Percentiles rank a stretch among this genome's conserved stretches.
Evolutionary conservation across 2,113 vertebrate species (phyloP).

Genomic region (Elgaria multicarinata): DNA sequence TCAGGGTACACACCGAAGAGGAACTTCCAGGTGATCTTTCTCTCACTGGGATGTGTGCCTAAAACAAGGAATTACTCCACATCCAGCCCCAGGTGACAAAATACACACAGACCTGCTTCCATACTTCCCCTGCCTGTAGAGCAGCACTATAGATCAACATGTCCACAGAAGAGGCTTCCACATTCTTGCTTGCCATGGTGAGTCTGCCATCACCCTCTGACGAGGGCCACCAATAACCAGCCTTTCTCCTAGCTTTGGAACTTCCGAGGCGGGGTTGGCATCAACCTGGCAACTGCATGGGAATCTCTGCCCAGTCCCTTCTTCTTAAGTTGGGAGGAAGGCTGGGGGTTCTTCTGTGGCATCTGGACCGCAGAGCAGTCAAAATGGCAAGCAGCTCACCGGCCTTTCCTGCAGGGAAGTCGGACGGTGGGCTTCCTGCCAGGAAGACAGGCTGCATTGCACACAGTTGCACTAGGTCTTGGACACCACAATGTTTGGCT

Average conservation of each 20-base stretch:
- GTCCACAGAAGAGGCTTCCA: background rate
- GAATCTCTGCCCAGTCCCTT: background rate
- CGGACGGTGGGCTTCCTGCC: background rate
- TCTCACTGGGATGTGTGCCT: conserved; percentile 29
- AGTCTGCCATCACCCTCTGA: background rate
- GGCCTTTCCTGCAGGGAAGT: background rate
- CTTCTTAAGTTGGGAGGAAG: background rate
- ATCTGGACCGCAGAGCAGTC: background rate
- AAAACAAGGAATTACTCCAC: background rate
- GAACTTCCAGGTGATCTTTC: conserved; percentile 44
- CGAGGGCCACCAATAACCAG: background rate
- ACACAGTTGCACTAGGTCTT: too few relatives aligned
- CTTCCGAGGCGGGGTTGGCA: too few relatives aligned
- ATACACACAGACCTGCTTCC: background rate
- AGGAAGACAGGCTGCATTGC: too few relatives aligned
- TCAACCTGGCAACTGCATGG: background rate
- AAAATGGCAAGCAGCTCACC: background rate
- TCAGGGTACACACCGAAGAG: conserved; percentile 47
- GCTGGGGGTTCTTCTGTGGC: background rate
- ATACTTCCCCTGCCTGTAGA: background rate
- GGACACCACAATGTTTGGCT: background rate
- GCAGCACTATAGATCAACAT: background rate
- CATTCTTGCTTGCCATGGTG: background rate
- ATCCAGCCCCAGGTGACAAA: background rate
- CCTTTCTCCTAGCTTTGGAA: background rate